Evolutionary conservation across 2,113 vertebrate species (phyloP).

Genomic region (Lepus timidus): DNA sequence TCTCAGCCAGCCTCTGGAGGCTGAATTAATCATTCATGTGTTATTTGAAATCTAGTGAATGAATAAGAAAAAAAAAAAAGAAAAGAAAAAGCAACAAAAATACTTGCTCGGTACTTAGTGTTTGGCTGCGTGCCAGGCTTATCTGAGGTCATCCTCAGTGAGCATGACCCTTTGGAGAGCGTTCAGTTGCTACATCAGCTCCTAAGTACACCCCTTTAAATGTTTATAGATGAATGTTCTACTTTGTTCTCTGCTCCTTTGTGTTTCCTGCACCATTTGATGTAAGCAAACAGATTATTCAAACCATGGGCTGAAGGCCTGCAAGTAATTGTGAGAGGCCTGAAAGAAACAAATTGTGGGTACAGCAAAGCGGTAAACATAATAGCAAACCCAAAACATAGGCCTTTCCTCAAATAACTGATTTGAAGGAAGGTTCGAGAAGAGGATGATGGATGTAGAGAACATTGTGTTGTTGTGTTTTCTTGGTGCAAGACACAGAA

Average conservation of each 20-base stretch:
- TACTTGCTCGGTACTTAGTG: conserved; percentile 38
- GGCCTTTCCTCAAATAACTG: background rate
- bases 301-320: background rate
- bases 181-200: conserved; percentile 33
- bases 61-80: background rate
- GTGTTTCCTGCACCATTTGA: conserved; percentile 28
- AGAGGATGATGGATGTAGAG: background rate
- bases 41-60: conserved; percentile 61
- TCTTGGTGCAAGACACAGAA: background rate
- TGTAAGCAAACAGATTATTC: background rate
- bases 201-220: conserved; percentile 50
- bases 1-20: conserved; percentile 58
- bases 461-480: background rate
- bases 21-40: conserved; percentile 75
- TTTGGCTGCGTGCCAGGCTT: conserved; percentile 41
- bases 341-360: background rate
- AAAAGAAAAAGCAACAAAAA: conserved; percentile 21
- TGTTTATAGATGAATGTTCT: background rate
- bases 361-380: background rate
- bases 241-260: conserved; percentile 54
- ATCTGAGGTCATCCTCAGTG: conserved; percentile 57
- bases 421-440: conserved; percentile 18
- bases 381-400: background rate
- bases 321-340: background rate
- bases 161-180: conserved; percentile 19